Percentiles rank a stretch among this genome's conserved stretches.
phyloP scores from a whole-genome alignment of 2,113 vertebrate genomes.

The Nettapus auritus region DNA sequence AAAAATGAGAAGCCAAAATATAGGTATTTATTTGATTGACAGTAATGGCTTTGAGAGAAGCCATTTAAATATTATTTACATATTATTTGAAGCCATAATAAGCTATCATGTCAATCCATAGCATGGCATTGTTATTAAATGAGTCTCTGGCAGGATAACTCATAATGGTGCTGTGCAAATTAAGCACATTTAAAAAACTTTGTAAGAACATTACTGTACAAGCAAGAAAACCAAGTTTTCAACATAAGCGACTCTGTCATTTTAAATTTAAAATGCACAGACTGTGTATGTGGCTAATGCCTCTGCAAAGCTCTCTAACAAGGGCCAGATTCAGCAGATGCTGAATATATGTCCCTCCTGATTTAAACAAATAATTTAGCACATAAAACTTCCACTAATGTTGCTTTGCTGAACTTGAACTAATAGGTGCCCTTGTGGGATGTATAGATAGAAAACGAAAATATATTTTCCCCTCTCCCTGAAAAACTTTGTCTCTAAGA shows the following conservation, averaged over 20 bases:
- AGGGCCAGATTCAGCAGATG: neutral
- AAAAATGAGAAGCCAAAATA: slow-evolving; percentile 63
- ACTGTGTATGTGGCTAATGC: neutral
- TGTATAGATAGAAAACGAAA: neutral
- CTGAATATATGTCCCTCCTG: neutral
- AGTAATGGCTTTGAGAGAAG: slow-evolving; percentile 62
- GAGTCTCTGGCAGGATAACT: neutral
- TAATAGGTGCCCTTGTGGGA: neutral
- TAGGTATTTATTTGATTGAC: slow-evolving; percentile 59
- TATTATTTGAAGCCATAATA: slow-evolving; percentile 68
- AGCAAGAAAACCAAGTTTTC: slow-evolving; percentile 5
- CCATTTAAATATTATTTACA: slow-evolving; percentile 75
- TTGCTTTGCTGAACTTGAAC: neutral
- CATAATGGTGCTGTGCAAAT: slow-evolving; percentile 50
- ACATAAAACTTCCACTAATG: neutral
- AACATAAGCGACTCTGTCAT: neutral
- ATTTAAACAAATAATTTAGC: neutral
- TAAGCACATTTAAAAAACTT: neutral
- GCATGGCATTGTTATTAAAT: slow-evolving; percentile 48
- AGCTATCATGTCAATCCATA: slow-evolving; percentile 37
- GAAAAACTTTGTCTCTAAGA: neutral
- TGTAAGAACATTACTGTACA: neutral
- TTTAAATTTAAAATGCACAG: slow-evolving; percentile 11
- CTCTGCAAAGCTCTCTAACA: neutral
- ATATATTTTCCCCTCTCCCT: neutral